These are phyloP conservation scores for Babylonia areolata DNA, from an alignment of 1,140 invertebrate species.

Conservation along the genomic window DNA sequence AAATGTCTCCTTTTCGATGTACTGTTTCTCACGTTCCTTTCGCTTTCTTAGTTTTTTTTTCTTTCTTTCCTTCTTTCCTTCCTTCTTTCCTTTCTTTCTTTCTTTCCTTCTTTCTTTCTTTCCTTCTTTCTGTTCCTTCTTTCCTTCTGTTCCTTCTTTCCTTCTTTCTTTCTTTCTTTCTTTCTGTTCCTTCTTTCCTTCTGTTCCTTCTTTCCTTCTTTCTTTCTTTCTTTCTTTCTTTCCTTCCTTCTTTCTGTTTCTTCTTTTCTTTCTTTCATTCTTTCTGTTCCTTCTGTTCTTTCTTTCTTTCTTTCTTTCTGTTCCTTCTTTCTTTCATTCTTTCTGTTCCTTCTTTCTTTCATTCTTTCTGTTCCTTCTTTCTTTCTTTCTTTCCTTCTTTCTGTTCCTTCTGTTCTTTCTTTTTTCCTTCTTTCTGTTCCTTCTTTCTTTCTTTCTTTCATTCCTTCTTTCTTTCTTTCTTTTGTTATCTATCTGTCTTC, in stretches of 20 bases:
- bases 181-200: background rate
- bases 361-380: background rate
- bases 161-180: background rate
- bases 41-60: background rate
- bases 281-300: background rate
- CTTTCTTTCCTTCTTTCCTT: background rate
- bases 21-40: too few species aligned
- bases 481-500: too few species aligned
- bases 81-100: background rate
- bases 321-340: background rate
- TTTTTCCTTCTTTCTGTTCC: background rate
- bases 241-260: conserved; percentile 18
- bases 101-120: background rate
- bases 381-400: background rate
- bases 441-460: background rate
- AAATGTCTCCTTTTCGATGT: too few species aligned
- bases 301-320: background rate
- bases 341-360: background rate
- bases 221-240: conserved; percentile 13
- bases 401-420: background rate
- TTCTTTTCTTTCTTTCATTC: too few species aligned
- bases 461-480: background rate
- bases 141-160: background rate
- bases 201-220: background rate
- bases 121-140: background rate